phyloP scores from a whole-genome alignment of 2,113 vertebrate species.

The Megaceryle maxima region DNA sequence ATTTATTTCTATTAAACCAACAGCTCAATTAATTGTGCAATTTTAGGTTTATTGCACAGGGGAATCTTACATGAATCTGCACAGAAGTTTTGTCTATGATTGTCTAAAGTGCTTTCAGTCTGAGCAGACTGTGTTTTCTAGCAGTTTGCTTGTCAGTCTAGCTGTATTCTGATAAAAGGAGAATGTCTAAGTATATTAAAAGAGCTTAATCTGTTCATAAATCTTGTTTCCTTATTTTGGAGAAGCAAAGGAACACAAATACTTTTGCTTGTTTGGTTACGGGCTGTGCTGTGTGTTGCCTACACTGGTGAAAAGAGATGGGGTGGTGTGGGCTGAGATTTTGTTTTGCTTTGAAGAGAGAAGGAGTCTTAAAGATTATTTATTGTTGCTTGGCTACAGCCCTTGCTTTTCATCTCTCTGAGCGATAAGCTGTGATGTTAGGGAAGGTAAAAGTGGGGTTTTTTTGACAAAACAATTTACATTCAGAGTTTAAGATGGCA shows the following conservation, averaged over 20 bases:
- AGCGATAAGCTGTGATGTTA: background rate
- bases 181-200: background rate
- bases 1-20: background rate
- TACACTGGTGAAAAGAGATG: accelerated
- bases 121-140: background rate
- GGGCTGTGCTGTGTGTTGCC: background rate
- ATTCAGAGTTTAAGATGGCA: background rate
- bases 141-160: background rate
- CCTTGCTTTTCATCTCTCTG: background rate
- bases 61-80: background rate
- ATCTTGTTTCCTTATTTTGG: background rate
- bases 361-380: background rate
- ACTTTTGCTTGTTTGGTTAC: background rate
- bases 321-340: background rate
- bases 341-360: background rate
- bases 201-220: background rate
- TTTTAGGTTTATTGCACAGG: background rate
- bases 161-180: background rate
- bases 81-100: background rate
- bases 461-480: background rate
- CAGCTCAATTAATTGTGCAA: background rate
- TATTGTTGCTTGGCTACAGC: conserved; percentile 43
- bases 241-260: background rate
- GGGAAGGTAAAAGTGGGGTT: background rate
- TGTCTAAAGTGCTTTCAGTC: background rate